Conservation (phyloP, 2,797 vertebrate genomes). For the Oryzias dopingdopingensis region DNA sequence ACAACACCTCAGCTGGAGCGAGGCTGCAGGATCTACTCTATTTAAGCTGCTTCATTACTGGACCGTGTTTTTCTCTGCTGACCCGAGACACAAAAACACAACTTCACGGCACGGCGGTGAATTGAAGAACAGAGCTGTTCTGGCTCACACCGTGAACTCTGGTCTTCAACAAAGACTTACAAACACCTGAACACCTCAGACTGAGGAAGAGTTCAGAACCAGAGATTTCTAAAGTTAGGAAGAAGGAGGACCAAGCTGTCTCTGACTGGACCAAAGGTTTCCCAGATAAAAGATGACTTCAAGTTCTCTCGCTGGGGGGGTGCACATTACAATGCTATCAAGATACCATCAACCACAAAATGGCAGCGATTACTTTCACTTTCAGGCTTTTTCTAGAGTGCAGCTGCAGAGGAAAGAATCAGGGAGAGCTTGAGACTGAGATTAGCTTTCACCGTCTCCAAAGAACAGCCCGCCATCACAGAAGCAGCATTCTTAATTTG, state of each 20-base stretch:
- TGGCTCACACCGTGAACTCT: conserved; percentile 9
- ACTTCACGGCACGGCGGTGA: conserved; percentile 11
- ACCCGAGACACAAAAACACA: conserved; percentile 21
- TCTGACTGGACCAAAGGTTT: too few species aligned
- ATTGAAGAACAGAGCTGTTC: conserved; percentile 19
- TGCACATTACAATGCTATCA: conserved; percentile 6
- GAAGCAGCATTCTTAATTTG: conserved; percentile 66
- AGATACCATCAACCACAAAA: conserved; percentile 42
- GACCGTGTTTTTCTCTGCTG: conserved; percentile 30
- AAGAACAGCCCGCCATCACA: conserved; percentile 58
- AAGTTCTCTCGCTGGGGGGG: conserved; percentile 10
- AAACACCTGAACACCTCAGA: too few species aligned
- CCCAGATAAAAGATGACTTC: not conserved
- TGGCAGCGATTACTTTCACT: conserved; percentile 40
- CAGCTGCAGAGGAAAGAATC: conserved; percentile 53
- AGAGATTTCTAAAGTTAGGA: too few species aligned
- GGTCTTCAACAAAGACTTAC: not conserved
- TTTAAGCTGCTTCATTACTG: conserved; percentile 45
- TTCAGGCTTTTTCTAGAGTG: conserved; percentile 22
- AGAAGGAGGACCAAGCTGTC: too few species aligned
- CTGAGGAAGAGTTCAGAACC: too few species aligned
- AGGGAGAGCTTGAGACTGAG: conserved; percentile 34
- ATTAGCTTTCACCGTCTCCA: conserved; percentile 56
- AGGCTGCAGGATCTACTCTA: conserved; percentile 14
- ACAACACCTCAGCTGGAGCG: conserved; percentile 42